Evolutionary conservation across 1,140 invertebrate species (phyloP).

Genomic region (Hycleus cichorii): DNA sequence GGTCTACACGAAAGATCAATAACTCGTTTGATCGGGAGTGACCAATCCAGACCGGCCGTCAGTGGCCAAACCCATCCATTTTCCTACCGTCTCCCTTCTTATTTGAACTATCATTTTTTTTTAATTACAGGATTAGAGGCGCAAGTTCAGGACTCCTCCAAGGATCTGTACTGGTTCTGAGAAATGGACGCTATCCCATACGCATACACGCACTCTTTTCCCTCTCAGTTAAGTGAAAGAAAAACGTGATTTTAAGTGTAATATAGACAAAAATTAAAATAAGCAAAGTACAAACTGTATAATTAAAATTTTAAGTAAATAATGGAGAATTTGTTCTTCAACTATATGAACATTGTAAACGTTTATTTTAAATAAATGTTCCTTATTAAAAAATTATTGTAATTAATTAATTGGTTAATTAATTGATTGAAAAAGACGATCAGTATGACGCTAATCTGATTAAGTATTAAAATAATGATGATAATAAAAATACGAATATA

Average conservation of each 20-base stretch:
- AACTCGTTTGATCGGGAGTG: constrained; percentile 18
- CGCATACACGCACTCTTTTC: neutral
- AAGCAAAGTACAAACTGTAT: constrained; percentile 32
- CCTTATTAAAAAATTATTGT: constrained; percentile 20
- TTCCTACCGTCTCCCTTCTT: neutral
- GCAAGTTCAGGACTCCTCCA: constrained; percentile 51
- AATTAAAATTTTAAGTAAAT: constrained; percentile 17
- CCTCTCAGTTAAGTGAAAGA: constrained; percentile 14
- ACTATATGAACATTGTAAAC: constrained; percentile 13
- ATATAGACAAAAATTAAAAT: constrained; percentile 17
- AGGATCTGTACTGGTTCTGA: constrained; percentile 52
- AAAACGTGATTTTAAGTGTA: constrained; percentile 36
- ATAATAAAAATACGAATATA: too few species aligned
- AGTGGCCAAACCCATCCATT: constrained; percentile 13
- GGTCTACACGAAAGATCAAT: constrained; percentile 6
- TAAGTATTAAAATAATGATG: constrained; percentile 26
- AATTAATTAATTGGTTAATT: too few species aligned
- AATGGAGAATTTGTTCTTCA: neutral
- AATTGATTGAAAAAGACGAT: neutral
- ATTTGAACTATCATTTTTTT: neutral
- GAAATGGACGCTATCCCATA: constrained; percentile 17
- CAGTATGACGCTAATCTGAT: constrained; percentile 29
- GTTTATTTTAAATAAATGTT: constrained; percentile 37
- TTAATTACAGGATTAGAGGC: constrained; percentile 47
- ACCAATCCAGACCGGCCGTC: constrained; percentile 10